phyloP scores from a whole-genome alignment of 2,113 vertebrate species.

The Pongo abelii region DNA sequence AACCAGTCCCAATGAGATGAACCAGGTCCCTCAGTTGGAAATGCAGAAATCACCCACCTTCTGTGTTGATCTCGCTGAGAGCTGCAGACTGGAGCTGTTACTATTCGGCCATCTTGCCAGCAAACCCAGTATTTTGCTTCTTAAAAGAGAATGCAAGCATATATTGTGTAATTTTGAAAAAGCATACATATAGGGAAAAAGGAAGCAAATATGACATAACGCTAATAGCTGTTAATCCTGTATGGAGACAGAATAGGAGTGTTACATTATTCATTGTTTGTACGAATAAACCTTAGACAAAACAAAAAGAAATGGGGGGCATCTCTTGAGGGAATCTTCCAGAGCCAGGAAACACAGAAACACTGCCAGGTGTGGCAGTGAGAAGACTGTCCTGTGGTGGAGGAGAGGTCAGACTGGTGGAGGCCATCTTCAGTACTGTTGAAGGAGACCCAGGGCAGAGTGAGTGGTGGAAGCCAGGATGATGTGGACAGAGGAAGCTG shows the following conservation, averaged over 20 bases:
- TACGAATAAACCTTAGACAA: not conserved
- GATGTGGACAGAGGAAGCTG: too few relatives aligned
- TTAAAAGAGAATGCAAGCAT: not conserved
- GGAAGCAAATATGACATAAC: not conserved
- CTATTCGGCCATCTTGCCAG: too few relatives aligned
- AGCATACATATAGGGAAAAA: not conserved
- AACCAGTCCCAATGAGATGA: too few relatives aligned
- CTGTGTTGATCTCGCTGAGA: too few relatives aligned
- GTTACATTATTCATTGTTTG: not conserved
- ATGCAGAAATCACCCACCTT: too few relatives aligned
- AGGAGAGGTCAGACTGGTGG: not conserved
- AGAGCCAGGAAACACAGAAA: not conserved
- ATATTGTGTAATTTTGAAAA: not conserved
- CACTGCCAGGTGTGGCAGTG: too few relatives aligned
- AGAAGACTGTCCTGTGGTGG: not conserved
- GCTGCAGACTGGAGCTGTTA: too few relatives aligned
- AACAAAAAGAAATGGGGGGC: not conserved
- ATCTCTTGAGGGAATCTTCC: not conserved
- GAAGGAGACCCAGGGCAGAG: not conserved
- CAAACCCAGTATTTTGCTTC: not conserved
- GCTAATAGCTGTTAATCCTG: not conserved
- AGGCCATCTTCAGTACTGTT: rapidly evolving
- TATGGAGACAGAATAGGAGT: not conserved
- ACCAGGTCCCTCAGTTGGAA: too few relatives aligned
- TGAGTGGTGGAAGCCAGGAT: rapidly evolving